Conservation (phyloP, 37 sponge, comb jelly and placozoan genomes). For the Theonella swinhoei region DNA sequence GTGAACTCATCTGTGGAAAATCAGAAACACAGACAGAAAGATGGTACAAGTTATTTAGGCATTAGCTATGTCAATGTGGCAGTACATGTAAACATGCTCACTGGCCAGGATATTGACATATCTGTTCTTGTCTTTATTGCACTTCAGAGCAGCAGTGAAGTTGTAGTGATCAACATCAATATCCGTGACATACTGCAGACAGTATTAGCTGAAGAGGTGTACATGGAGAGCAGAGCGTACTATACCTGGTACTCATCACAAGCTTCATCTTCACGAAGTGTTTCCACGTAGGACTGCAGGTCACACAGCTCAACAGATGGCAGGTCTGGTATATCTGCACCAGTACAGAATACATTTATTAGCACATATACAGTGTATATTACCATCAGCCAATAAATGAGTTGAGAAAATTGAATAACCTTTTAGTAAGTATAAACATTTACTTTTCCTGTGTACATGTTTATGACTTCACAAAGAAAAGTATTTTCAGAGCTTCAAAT, state of each 20-base stretch:
- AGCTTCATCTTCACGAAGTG: background rate
- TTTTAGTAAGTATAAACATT: too few species aligned
- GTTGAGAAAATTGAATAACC: too few species aligned
- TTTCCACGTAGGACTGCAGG: background rate
- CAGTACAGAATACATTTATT: too few species aligned
- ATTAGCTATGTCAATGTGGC: too few species aligned
- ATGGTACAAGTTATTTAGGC: background rate
- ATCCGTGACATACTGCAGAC: conserved; percentile 27
- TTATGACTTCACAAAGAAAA: too few species aligned
- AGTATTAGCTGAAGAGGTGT: too few species aligned
- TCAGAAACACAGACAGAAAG: background rate
- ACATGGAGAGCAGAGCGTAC: too few species aligned
- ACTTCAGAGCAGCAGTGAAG: conserved; percentile 12
- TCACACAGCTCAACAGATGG: background rate
- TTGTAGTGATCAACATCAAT: conserved; percentile 36
- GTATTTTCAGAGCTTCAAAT: too few species aligned
- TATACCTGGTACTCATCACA: conserved; percentile 5
- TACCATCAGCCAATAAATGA: too few species aligned
- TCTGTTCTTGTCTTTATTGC: conserved; percentile 75
- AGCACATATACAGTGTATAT: too few species aligned
- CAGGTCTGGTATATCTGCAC: conserved; percentile 5
- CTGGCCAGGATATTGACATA: conserved; percentile 79
- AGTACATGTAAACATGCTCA: too few species aligned
- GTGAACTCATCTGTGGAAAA: conserved; percentile 73
- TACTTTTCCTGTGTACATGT: too few species aligned